Base-by-base conservation (phyloP, 2,113 vertebrate genomes). In the Pteruthius melanotis region DNA sequence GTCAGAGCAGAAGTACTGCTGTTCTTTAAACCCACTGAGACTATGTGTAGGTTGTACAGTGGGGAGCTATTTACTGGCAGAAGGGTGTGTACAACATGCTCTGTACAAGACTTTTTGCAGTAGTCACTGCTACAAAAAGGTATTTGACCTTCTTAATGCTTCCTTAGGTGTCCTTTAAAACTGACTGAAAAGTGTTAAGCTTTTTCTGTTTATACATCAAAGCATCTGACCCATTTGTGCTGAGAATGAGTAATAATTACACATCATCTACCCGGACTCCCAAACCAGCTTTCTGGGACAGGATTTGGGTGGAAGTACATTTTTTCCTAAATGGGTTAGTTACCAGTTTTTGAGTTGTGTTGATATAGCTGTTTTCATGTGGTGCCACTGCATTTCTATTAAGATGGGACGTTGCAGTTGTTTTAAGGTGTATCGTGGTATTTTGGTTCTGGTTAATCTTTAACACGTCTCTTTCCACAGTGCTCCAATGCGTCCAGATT, bases 401-500 rank as follows among this genome's bases (percentile, higher is more conserved):
- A 16, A 59, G 59, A 33, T 35, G 53, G 52, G 15, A 35, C 44
- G 11, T 13, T 14, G 16, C 15, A 27, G 23, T 77, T 18, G 9
- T 81, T 39, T 63, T 47, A 54, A 70, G 30, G 15, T 50, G 0
- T 1, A 23, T 23, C 1, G 0, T 45, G 13, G 10, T 74, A 8
- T 80, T 94, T 87, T 87, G n/a, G 4, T 74, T 90, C 22, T 90
- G 23, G 13, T 77, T 75, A 33, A 68, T 66, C 37, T 83, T 56
- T 71, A 72, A 87, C 2, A 39, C 31, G 2, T 83, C 52, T 95
- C 56, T 78, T 81, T 78, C 69, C 87, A 15, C 91, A 99, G 99
- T 99, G 99, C 83, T 98, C 99, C 94, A 99, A 98, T 92, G 98
- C 98, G 0, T 99, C 99, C 75, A 98, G 92, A 89, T 94, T 99